Evolutionary conservation across 2,113 vertebrate species (phyloP), one percentile per base, ranked within the genome.

Genomic region (Sarotherodon lohbergeri): DNA sequence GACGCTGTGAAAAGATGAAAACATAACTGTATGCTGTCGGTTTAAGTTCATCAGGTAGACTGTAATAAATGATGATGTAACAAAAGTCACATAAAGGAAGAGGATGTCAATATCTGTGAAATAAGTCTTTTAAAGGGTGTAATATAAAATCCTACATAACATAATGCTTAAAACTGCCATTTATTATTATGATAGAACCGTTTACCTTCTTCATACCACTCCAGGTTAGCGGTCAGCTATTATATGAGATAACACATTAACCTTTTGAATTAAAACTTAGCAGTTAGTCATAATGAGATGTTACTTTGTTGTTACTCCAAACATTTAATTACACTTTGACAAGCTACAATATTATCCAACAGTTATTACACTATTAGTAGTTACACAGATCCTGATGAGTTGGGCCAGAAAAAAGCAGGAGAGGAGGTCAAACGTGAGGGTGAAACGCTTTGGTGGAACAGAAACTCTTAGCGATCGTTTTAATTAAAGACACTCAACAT

Each of bases 331-430:
- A 80, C 34, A 89, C 36, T 80, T 55, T 82, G 73, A 85, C 43
- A 83, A 52, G 27, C 80, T 80, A 46, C 57, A 34, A 56, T 78
- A 52, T 85, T 59, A 76, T 86, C 81, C n/a, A 81, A 73, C 68
- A 79, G 6, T 66, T 81, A 61, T 88, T 71, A 84, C 76, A 86
- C 68, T 39, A 88, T 86, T 68, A 89, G 29, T 52, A n/a, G 76
- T 54, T 46, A 63, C 39, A 59, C 27, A 76, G 19, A 68, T 85
- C 32, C 56, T 29, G 80, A 89, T 73, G 66, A 68, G 50, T 22
- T 46, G 22, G 17, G 32, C 19, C 43, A 34, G 50, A 56, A 57
- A 39, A 29, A 22, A 56, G n/a, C 5, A 34, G 39, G 12, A 63
- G 17, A 48, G 48, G 5, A 83, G 52, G 55, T 71, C 16, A 80